Conservation (phyloP, 2,888 invertebrate genomes). For the Galerucella pusilla region DNA sequence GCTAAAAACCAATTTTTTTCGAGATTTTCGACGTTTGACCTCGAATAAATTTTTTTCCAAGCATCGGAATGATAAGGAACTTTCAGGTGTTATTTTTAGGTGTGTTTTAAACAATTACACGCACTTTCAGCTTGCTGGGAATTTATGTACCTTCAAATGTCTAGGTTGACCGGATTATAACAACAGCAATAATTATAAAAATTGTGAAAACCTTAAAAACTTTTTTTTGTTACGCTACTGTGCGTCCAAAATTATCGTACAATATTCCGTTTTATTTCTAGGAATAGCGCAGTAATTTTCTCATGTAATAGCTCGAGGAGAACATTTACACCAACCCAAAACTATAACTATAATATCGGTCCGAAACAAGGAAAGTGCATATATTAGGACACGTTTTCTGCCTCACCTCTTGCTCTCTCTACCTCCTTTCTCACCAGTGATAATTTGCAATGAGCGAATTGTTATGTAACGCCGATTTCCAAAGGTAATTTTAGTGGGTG, state of each 20-base stretch:
- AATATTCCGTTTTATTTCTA: constrained; percentile 28
- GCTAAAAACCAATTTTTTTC: no score
- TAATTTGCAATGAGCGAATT: constrained; percentile 32
- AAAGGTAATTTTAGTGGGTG: constrained; percentile 28
- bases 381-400: constrained; percentile 29
- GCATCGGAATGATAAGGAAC: no score
- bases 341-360: constrained; percentile 23
- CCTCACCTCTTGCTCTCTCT: constrained; percentile 23
- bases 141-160: no score
- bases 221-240: background rate
- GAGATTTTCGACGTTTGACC: no score
- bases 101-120: no score
- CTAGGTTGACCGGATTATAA: no score
- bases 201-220: background rate
- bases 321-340: constrained; percentile 20
- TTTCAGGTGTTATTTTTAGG: no score
- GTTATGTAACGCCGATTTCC: constrained; percentile 31
- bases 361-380: constrained; percentile 40
- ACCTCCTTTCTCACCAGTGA: constrained; percentile 4
- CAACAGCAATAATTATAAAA: no score
- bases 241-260: constrained; percentile 10
- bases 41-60: no score
- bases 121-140: no score
- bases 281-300: constrained; percentile 37
- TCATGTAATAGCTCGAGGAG: constrained; percentile 31